Conservation (phyloP, 2,888 invertebrate species). For the Achlya flavicornis region DNA sequence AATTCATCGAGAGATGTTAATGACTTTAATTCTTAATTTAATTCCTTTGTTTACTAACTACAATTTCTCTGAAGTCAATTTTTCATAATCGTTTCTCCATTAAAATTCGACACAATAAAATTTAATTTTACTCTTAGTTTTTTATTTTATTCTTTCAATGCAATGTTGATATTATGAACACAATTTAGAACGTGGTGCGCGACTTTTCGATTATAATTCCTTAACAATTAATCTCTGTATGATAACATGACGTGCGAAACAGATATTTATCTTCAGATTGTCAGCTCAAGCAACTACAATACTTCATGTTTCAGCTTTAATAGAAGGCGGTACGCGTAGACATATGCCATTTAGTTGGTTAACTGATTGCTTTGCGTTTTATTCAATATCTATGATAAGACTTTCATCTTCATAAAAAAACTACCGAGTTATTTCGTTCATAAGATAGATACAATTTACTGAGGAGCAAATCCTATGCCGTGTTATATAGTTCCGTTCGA, state of each 20-base stretch:
- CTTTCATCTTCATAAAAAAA: neutral
- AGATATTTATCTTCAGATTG: slow-evolving; percentile 1
- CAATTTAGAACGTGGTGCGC: neutral
- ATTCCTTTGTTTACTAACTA: neutral
- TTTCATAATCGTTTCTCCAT: neutral
- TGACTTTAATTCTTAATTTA: neutral
- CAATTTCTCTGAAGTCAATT: neutral
- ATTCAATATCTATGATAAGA: neutral
- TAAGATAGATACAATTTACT: neutral
- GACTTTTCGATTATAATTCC: neutral
- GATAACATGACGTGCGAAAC: neutral
- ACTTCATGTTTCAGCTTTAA: neutral
- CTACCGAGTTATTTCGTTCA: neutral
- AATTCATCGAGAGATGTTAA: neutral
- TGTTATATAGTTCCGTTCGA: neutral
- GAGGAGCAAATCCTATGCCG: neutral
- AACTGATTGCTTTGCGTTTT: neutral
- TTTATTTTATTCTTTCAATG: neutral
- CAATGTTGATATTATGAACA: neutral
- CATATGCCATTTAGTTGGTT: neutral
- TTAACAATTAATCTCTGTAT: neutral
- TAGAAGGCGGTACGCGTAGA: slow-evolving; percentile 1
- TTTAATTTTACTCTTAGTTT: neutral
- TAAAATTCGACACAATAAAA: neutral
- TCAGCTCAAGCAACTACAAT: slow-evolving; percentile 1